Conservation (phyloP, 1,140 invertebrate genomes). For the Trinorchestia longiramus region DNA sequence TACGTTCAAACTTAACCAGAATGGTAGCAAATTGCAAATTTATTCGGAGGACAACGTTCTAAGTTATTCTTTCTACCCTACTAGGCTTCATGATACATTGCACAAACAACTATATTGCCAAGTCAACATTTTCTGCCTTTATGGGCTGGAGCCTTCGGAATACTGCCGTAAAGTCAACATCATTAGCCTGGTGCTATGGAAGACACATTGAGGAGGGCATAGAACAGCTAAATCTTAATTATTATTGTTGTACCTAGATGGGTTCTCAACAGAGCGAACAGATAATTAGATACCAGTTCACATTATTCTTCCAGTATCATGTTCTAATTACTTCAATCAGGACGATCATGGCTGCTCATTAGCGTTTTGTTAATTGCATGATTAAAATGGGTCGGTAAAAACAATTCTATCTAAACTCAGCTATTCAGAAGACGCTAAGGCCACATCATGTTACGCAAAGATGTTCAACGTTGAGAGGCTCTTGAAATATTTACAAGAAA, state of each 20-base stretch:
- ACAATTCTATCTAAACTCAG: not conserved
- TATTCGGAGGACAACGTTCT: no score
- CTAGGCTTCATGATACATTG: no score
- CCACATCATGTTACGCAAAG: not conserved
- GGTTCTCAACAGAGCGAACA: not conserved
- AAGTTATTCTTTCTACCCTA: no score
- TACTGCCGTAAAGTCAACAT: no score
- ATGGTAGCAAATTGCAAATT: no score
- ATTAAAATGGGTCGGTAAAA: not conserved
- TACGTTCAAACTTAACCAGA: no score
- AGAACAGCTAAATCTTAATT: not conserved
- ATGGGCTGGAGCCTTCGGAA: no score
- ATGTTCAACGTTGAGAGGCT: not conserved
- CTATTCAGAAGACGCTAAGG: not conserved
- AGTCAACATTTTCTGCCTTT: no score
- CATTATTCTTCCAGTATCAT: not conserved
- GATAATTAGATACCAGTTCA: not conserved
- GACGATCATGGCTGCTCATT: not conserved
- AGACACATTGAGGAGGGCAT: not conserved
- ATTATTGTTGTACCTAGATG: not conserved
- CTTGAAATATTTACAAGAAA: not conserved
- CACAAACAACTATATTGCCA: no score
- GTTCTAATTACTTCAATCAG: not conserved
- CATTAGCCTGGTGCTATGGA: no score
- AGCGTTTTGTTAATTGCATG: not conserved